Evolutionary conservation across 2,113 vertebrate species (phyloP).

Genomic region (Butastur rufipennis): DNA sequence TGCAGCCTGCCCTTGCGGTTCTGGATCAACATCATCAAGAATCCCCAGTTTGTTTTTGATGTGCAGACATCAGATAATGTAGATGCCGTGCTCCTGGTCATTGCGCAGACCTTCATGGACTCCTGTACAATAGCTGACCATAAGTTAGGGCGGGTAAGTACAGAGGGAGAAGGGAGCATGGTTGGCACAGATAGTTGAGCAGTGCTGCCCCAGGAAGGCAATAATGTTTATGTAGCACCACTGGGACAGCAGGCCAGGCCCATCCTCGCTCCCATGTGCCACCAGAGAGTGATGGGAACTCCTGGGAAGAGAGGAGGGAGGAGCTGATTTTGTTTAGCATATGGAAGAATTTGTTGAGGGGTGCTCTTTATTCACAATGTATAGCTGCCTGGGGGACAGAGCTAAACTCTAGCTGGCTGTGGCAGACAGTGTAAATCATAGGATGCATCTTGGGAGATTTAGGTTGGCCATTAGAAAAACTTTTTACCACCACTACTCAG

Average conservation of each 20-base stretch:
- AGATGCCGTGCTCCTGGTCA: constrained; percentile 93
- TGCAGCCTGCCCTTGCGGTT: constrained; percentile 91
- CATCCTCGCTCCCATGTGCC: neutral
- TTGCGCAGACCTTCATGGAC: constrained; percentile 98
- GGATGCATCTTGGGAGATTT: neutral
- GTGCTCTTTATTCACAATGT: neutral
- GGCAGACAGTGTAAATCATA: neutral
- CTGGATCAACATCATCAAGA: constrained; percentile 99
- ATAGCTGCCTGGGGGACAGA: neutral
- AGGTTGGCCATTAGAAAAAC: neutral
- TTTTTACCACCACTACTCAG: neutral
- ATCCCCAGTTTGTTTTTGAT: constrained; percentile 96
- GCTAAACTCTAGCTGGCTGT: neutral
- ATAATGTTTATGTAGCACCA: accelerated
- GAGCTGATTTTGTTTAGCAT: neutral
- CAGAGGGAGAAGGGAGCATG: neutral
- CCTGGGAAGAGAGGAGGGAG: neutral
- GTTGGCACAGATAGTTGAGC: neutral
- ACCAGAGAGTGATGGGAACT: neutral
- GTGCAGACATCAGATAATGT: constrained; percentile 94
- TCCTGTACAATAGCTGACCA: constrained; percentile 97
- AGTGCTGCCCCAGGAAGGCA: neutral
- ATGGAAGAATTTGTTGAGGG: neutral
- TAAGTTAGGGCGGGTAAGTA: constrained; percentile 94
- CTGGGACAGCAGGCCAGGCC: neutral